Conservation (phyloP, 2,888 invertebrate species). For the Frankliniella intonsa region DNA sequence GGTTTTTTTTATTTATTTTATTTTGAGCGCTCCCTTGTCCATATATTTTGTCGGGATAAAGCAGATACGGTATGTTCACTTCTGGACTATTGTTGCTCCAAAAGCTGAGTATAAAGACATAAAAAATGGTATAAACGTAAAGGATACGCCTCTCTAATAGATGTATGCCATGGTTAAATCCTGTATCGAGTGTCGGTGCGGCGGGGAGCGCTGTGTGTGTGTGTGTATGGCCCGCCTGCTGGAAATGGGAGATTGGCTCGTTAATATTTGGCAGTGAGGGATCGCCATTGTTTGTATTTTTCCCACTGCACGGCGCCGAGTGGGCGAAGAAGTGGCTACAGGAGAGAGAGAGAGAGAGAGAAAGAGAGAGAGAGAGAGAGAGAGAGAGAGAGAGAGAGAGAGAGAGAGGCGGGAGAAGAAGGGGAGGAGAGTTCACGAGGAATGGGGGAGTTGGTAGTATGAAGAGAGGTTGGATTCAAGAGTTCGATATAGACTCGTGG, state of each 20-base stretch:
- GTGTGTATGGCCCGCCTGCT: not conserved
- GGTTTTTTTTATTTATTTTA: no score
- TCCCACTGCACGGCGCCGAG: not conserved
- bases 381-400: not conserved
- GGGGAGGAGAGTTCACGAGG: not conserved
- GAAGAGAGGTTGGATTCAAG: no score
- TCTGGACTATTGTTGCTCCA: no score
- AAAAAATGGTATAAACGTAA: no score
- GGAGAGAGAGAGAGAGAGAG: not conserved
- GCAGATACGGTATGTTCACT: no score
- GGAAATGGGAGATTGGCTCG: slow-evolving; percentile 7
- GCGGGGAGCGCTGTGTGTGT: not conserved
- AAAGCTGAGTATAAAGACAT: no score
- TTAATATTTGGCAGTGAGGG: slow-evolving; percentile 26
- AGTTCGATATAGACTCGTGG: no score
- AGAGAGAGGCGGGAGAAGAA: not conserved
- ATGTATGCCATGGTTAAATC: no score
- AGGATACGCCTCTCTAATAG: no score
- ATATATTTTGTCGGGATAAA: no score
- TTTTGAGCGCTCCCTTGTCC: no score
- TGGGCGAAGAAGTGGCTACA: not conserved
- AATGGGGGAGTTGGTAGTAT: not conserved
- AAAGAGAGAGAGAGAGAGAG: not conserved
- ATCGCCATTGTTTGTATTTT: slow-evolving; percentile 19
- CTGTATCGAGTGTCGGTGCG: no score